Conservation (phyloP, 1,140 invertebrate genomes). For the Andrena cerasifolii region DNA sequence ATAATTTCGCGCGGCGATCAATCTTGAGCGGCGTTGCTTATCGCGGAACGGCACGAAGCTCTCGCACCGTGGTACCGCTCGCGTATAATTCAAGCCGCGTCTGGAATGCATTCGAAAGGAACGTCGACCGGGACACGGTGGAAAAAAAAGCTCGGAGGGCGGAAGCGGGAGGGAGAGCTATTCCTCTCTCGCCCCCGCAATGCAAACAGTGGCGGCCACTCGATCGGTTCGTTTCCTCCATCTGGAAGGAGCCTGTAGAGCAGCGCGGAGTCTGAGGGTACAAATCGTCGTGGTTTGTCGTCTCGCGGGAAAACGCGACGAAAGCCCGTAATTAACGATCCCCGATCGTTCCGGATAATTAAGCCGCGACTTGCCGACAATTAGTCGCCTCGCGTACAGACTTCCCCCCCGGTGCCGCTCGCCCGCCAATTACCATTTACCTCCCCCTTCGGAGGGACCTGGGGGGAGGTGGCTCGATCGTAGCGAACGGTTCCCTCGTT, state of each 20-base stretch:
- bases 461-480: background rate
- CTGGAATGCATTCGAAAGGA: background rate
- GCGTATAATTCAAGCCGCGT: slow-evolving; percentile 7
- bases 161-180: background rate
- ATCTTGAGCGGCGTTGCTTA: slow-evolving; percentile 20
- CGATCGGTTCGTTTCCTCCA: slow-evolving; percentile 1
- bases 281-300: slow-evolving; percentile 21
- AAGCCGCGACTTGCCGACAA: slow-evolving; percentile 50
- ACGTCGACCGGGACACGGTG: background rate
- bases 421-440: slow-evolving; percentile 14
- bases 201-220: background rate
- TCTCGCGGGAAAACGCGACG: background rate
- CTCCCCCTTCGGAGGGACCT: background rate
- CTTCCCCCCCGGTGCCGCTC: background rate
- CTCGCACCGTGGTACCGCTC: background rate
- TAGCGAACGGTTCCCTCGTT: background rate
- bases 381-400: slow-evolving; percentile 7
- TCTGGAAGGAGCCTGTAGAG: background rate
- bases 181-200: background rate
- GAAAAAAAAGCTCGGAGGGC: background rate
- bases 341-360: slow-evolving; percentile 61
- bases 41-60: slow-evolving; percentile 18
- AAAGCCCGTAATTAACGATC: slow-evolving; percentile 42
- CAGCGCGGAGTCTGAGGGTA: background rate
- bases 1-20: slow-evolving; percentile 33